Conservation (phyloP, 1,140 invertebrate genomes). For the Calliphora vicina region DNA sequence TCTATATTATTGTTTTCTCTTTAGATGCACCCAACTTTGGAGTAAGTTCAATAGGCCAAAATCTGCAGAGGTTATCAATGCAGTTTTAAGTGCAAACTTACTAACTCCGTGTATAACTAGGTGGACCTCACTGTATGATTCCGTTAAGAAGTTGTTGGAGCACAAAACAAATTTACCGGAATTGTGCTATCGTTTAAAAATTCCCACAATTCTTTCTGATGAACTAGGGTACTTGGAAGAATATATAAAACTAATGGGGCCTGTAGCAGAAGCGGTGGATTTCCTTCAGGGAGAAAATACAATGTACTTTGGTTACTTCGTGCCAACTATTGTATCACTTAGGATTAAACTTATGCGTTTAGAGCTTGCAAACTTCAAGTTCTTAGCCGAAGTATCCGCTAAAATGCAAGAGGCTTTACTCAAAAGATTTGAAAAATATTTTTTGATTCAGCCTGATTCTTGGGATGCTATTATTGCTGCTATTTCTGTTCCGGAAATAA, state of each 20-base stretch:
- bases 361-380: background rate
- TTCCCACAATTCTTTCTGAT: background rate
- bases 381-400: background rate
- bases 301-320: conserved; percentile 15
- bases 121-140: conserved; percentile 45
- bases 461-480: too few species aligned
- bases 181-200: background rate
- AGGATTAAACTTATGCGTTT: background rate
- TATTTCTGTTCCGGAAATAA: too few species aligned
- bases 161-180: conserved; percentile 6
- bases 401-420: conserved; percentile 10
- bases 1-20: conserved; percentile 30
- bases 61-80: conserved; percentile 41
- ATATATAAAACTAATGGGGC: background rate
- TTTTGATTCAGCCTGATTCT: too few species aligned
- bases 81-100: conserved; percentile 36
- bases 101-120: conserved; percentile 41
- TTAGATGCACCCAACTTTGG: conserved; percentile 42
- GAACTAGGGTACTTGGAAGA: conserved; percentile 14
- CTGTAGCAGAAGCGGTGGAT: conserved; percentile 1
- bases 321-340: background rate
- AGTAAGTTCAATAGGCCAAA: conserved; percentile 41
- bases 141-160: conserved; percentile 10
- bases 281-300: conserved; percentile 14
- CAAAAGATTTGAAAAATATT: conserved; percentile 16